Evolutionary conservation across 2,797 vertebrate genomes (phyloP).

Genomic region (Sciurus vulgaris): DNA sequence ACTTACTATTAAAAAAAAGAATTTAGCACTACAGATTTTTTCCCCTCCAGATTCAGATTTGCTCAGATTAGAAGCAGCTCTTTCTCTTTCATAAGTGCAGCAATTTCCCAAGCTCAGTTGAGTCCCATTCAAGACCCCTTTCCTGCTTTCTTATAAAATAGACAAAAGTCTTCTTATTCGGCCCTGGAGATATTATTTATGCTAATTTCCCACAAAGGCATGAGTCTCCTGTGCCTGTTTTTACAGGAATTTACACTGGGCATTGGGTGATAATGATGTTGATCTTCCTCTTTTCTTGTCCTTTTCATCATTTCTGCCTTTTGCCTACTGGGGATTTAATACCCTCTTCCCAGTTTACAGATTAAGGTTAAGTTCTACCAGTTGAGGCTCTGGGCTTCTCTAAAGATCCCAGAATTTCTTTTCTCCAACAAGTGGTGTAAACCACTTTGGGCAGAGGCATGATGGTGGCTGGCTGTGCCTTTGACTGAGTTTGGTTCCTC

Average conservation of each 20-base stretch:
- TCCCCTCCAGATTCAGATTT: neutral
- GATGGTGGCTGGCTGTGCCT: too few species aligned
- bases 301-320: neutral
- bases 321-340: neutral
- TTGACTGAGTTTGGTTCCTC: neutral
- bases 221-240: neutral
- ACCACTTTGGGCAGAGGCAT: too few species aligned
- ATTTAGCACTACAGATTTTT: neutral
- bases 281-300: neutral
- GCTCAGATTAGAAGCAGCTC: neutral
- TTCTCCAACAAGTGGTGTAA: neutral
- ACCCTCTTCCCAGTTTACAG: neutral
- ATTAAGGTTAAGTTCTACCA: neutral
- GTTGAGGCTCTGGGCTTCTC: neutral
- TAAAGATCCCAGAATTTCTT: neutral
- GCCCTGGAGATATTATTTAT: neutral
- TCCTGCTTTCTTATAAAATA: neutral
- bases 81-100: neutral
- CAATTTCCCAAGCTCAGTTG: neutral
- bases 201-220: neutral
- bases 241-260: neutral
- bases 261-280: neutral
- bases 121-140: neutral
- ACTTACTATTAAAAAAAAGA: neutral
- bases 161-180: neutral